Evolutionary conservation across 2,888 invertebrate species (phyloP).

Genomic region (Acrobasis suavella): DNA sequence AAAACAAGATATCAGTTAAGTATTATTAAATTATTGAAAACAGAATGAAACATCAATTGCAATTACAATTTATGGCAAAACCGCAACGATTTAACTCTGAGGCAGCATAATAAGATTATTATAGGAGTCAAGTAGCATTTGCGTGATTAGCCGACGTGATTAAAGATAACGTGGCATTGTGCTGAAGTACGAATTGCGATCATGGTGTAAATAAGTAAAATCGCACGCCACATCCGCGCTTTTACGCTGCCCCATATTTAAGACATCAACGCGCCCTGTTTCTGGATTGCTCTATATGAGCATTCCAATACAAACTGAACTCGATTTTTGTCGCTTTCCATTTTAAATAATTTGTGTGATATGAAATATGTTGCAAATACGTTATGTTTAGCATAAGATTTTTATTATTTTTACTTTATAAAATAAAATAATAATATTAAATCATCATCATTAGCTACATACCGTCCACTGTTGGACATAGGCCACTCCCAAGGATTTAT

Average conservation of each 20-base stretch:
- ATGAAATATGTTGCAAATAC: too few species aligned
- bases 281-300: background rate
- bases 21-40: slow-evolving; percentile 7
- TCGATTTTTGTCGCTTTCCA: background rate
- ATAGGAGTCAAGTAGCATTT: slow-evolving; percentile 22
- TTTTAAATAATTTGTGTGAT: background rate
- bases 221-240: background rate
- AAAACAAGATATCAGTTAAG: background rate
- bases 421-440: too few species aligned
- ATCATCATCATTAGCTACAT: too few species aligned
- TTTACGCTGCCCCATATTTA: slow-evolving; percentile 51
- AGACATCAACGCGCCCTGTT: slow-evolving; percentile 70
- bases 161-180: background rate
- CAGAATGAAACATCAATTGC: slow-evolving; percentile 20
- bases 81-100: slow-evolving; percentile 33
- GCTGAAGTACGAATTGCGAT: background rate
- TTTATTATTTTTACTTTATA: too few species aligned
- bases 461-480: too few species aligned
- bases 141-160: slow-evolving; percentile 9
- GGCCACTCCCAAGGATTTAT: too few species aligned
- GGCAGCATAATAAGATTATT: slow-evolving; percentile 31
- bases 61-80: slow-evolving; percentile 32
- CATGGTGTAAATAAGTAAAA: slow-evolving; percentile 1
- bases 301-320: background rate
- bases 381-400: too few species aligned